Evolutionary conservation across 2,113 vertebrate species (phyloP), one percentile per base, ranked within the genome.

Genomic region (Zapornia atra): DNA sequence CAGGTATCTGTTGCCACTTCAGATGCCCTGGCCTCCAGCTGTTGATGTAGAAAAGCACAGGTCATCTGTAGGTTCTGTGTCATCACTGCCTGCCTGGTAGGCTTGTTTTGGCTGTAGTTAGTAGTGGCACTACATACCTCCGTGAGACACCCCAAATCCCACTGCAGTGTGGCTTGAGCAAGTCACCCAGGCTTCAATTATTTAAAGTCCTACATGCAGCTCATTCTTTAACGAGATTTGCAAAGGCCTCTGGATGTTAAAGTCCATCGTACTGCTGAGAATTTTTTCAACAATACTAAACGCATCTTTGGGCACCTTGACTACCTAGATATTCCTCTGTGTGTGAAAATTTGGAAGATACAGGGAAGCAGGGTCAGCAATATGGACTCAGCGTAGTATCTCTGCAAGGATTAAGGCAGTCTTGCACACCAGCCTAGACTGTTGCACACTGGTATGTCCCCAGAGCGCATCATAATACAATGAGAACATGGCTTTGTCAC

Each of bases 361-460:
- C 6, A 31, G 66, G 15, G 17, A 59, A 40, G 12, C 7, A 48
- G 34, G 9, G 7, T 15, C 40, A 50, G n/a, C 50, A 75, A 19
- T 0, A 0, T 24, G 10, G 31, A 60, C 5, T 3, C 34, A 31
- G 46, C 5, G 4, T 20, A 17, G 4, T 19, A 18, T 40, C 12
- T 70, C 31, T 84, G 4, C 73, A 75, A 66, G 34, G 12, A 21
- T 53, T 70, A 40, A 59, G 51, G 26, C 0, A 0, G 5, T 40
- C 46, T 40, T 54, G 40, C 15, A 18, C 28, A 38, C 21, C 36
- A 82, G 16, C 25, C 48, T 46, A 38, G 10, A 22, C n/a, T 56
- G n/a, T 19, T 71, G 48, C 51, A 8, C 36, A 28, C 26, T 72
- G 22, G 1, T 50, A 7, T 33, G 28, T n/a, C 28, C 44, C 31